Percentiles rank a stretch among this genome's conserved stretches.
These are phyloP conservation scores for Drosophila santomea DNA, from an alignment of 1,140 invertebrate species.

Conservation along the genomic window DNA sequence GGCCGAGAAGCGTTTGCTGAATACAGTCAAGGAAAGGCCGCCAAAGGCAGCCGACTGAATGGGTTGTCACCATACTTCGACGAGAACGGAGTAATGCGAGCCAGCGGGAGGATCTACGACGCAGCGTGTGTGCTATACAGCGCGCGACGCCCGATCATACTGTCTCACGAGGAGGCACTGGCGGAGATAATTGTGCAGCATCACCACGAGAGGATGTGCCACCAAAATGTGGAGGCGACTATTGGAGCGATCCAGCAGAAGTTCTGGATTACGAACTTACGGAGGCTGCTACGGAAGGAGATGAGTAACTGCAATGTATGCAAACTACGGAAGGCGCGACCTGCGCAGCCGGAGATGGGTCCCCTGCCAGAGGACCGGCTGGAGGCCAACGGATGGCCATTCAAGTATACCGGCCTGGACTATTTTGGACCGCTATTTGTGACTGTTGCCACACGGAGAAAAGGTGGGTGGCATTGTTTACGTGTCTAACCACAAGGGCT, in stretches of 20 bases:
- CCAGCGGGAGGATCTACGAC: too few relatives aligned
- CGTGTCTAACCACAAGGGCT: not conserved
- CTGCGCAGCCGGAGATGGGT: not conserved
- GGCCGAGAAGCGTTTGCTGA: not conserved
- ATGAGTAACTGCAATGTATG: not conserved
- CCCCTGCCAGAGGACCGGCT: not conserved
- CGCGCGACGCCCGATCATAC: too few relatives aligned
- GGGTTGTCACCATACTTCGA: too few relatives aligned
- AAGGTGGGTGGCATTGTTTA: too few relatives aligned
- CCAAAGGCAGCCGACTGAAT: too few relatives aligned
- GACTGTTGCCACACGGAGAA: not conserved
- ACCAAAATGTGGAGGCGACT: not conserved
- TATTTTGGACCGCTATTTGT: not conserved
- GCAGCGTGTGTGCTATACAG: too few relatives aligned
- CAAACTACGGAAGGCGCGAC: not conserved
- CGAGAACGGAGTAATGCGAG: too few relatives aligned
- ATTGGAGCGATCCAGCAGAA: not conserved
- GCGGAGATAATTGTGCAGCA: too few relatives aligned
- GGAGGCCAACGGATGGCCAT: not conserved
- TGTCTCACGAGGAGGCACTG: too few relatives aligned
- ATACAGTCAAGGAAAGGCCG: not conserved
- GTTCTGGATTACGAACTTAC: too few relatives aligned
- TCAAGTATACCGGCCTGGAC: not conserved
- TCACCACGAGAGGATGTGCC: not conserved
- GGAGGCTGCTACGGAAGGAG: not conserved